Conservation (phyloP, 2,113 vertebrate species). For the Vulpes ferrilata region DNA sequence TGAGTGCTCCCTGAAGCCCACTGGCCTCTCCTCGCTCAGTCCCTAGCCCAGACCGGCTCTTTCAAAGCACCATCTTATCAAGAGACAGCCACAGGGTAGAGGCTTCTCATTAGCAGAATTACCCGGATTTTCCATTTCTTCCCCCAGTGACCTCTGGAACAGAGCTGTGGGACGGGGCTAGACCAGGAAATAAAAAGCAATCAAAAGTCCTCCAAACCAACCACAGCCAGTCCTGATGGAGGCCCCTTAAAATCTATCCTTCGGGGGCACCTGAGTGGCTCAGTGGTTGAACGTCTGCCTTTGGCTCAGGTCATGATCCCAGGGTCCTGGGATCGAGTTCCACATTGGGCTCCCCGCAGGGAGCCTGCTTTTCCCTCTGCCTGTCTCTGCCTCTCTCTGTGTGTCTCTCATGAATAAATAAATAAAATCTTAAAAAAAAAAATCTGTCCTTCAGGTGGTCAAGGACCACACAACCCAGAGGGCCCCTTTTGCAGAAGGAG, state of each 20-base stretch:
- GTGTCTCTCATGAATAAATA: no score
- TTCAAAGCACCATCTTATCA: not conserved
- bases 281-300: no score
- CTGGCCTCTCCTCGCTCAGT: not conserved
- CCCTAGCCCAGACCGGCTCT: not conserved
- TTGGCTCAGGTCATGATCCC: no score
- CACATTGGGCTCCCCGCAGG: no score
- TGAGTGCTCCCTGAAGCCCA: not conserved
- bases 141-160: not conserved
- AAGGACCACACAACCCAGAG: not conserved
- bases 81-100: not conserved
- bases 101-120: not conserved
- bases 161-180: not conserved
- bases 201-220: not conserved
- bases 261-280: not conserved
- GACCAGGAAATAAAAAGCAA: conserved; percentile 16
- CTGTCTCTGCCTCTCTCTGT: no score
- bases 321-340: no score
- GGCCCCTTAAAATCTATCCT: conserved; percentile 47
- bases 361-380: no score
- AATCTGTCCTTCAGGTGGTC: conserved; percentile 39
- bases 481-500: not conserved
- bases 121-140: not conserved
- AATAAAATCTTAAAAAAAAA: not conserved
- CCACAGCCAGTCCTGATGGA: not conserved